Evolutionary conservation across 2,113 vertebrate genomes (phyloP).

Genomic region (Clarias magur): DNA sequence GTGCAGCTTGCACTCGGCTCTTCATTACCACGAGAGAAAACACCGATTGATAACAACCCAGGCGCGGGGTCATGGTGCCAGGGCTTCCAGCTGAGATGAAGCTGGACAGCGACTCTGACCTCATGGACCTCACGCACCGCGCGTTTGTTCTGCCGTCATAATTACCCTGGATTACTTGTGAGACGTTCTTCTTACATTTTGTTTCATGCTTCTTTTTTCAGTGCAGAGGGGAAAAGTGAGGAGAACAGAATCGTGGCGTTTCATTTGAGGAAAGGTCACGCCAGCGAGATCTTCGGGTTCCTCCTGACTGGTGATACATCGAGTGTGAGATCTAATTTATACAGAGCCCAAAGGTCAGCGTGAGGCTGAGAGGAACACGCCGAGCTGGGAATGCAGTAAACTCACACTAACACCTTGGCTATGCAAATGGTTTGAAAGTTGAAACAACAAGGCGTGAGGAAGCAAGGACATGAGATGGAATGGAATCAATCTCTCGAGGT

Average conservation of each 20-base stretch:
- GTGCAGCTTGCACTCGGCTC: neutral
- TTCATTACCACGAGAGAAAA: neutral
- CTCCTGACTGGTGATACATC: neutral
- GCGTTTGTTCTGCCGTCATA: neutral
- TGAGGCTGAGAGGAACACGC: neutral
- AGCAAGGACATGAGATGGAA: neutral
- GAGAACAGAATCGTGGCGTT: neutral
- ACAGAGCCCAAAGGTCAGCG: slow-evolving; percentile 21
- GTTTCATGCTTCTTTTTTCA: neutral
- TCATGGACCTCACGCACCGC: neutral
- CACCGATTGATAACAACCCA: neutral
- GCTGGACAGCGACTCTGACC: neutral
- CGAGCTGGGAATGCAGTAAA: neutral
- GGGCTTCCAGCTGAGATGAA: slow-evolving; percentile 9
- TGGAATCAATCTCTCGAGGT: neutral
- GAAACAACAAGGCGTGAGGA: neutral
- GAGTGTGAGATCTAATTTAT: slow-evolving; percentile 17
- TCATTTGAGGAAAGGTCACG: slow-evolving; percentile 17
- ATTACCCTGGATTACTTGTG: neutral
- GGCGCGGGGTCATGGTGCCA: neutral
- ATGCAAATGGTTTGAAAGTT: neutral
- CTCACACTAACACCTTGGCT: neutral
- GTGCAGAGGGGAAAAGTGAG: neutral
- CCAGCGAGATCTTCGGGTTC: neutral
- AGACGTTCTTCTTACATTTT: neutral